Percentiles rank a stretch among this genome's conserved stretches.
Conservation (phyloP, 2,888 invertebrate genomes). For the Drosophila niveifrons region DNA sequence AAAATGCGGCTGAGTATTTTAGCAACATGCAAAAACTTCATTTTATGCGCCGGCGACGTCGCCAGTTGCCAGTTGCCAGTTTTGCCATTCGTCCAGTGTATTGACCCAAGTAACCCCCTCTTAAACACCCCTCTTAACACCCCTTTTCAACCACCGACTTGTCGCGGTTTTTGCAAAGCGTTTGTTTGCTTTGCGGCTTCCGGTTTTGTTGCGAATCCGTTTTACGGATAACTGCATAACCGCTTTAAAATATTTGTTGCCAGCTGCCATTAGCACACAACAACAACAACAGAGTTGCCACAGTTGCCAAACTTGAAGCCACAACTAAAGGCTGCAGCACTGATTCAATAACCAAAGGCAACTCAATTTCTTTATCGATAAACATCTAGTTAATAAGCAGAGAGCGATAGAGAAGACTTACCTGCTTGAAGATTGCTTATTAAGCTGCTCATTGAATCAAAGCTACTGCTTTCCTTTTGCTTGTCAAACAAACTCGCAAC, state of each 20-base stretch:
- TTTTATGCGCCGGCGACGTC: constrained; percentile 65
- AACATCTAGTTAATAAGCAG: background rate
- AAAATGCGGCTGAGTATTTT: constrained; percentile 77
- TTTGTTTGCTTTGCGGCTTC: constrained; percentile 80
- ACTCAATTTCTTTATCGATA: background rate
- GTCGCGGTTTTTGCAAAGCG: constrained; percentile 77
- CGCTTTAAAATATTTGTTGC: constrained; percentile 60
- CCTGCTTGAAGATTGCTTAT: background rate
- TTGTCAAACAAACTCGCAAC: background rate
- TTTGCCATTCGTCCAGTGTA: constrained; percentile 60
- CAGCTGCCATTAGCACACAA: constrained; percentile 25
- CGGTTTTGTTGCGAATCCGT: constrained; percentile 71
- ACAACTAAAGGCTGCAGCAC: background rate
- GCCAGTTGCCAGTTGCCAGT: constrained; percentile 17
- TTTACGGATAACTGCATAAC: constrained; percentile 71
- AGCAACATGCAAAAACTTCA: constrained; percentile 75
- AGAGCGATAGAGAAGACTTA: background rate
- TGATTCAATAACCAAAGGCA: background rate
- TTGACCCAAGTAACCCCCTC: constrained; percentile 57
- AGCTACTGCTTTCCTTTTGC: background rate
- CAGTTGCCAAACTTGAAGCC: too few relatives aligned
- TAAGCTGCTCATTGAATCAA: background rate
- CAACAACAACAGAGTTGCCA: constrained; percentile 8
- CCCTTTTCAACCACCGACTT: constrained; percentile 41
- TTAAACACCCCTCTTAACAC: background rate